A percentile compares a stretch with the other conserved stretches of the same genome.
Conservation (phyloP, 2,113 vertebrate species). For the Shinisaurus crocodilurus region DNA sequence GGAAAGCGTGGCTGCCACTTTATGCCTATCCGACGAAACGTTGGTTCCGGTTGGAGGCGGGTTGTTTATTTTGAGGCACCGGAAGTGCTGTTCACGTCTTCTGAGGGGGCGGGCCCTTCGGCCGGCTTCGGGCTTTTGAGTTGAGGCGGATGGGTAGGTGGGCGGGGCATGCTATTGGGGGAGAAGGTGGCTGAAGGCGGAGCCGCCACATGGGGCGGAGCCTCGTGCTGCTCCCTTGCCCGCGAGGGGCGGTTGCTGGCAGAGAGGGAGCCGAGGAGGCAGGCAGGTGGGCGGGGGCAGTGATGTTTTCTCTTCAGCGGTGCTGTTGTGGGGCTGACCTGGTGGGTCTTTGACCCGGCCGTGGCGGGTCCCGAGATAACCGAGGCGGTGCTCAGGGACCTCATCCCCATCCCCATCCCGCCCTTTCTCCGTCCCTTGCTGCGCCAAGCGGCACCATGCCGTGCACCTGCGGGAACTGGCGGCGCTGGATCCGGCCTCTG, state of each 20-base stretch:
- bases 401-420: rapidly evolving
- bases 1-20: background rate
- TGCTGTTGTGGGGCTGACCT: background rate
- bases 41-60: background rate
- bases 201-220: background rate
- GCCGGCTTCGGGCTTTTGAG: background rate
- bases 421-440: background rate
- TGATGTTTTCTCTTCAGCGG: background rate
- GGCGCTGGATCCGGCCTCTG: constrained; percentile 93
- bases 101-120: rapidly evolving
- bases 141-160: background rate
- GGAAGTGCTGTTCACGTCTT: background rate
- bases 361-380: background rate
- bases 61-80: background rate
- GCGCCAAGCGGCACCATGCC: constrained; percentile 78
- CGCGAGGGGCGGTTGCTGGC: constrained; percentile 1
- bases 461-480: constrained; percentile 95
- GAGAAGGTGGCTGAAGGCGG: background rate
- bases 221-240: background rate
- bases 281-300: background rate
- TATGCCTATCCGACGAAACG: rapidly evolving
- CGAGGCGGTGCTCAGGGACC: background rate
- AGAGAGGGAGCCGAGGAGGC: background rate
- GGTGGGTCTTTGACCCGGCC: constrained; percentile 26
- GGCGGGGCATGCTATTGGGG: background rate